Evolutionary conservation across 2,797 vertebrate species (phyloP).

Genomic region (Moxostoma hubbsi): DNA sequence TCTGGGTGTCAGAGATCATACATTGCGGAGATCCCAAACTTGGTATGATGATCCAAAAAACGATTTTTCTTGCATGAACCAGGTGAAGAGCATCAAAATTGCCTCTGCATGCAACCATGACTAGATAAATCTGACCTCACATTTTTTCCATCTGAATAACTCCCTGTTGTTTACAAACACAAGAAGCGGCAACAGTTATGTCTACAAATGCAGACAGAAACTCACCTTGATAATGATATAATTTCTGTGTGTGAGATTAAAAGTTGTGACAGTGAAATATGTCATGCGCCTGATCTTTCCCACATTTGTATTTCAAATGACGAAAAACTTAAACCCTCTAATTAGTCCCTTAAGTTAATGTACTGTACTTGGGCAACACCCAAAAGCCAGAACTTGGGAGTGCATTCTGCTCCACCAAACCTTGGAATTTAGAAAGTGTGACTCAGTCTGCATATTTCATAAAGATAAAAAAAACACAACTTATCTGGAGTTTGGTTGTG

Average conservation of each 20-base stretch:
- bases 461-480: neutral
- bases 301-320: conserved; percentile 2
- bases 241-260: neutral
- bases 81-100: too few relatives aligned
- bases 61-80: too few relatives aligned
- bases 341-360: conserved; percentile 4
- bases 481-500: conserved; percentile 26
- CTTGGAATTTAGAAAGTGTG: conserved; percentile 40
- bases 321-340: neutral
- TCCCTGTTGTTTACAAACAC: neutral
- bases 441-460: conserved; percentile 31
- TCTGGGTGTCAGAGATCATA: too few relatives aligned
- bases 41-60: too few relatives aligned
- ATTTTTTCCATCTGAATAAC: too few relatives aligned
- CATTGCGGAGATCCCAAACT: too few relatives aligned
- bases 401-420: conserved; percentile 37
- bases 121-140: too few relatives aligned
- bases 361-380: conserved; percentile 19
- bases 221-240: neutral
- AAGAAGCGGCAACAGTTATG: neutral
- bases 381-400: conserved; percentile 11
- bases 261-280: neutral
- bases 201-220: neutral
- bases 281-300: neutral
- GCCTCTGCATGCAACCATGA: too few relatives aligned